Evolutionary conservation across 1,140 invertebrate species (phyloP).

Genomic region (Rhyzopertha dominica): DNA sequence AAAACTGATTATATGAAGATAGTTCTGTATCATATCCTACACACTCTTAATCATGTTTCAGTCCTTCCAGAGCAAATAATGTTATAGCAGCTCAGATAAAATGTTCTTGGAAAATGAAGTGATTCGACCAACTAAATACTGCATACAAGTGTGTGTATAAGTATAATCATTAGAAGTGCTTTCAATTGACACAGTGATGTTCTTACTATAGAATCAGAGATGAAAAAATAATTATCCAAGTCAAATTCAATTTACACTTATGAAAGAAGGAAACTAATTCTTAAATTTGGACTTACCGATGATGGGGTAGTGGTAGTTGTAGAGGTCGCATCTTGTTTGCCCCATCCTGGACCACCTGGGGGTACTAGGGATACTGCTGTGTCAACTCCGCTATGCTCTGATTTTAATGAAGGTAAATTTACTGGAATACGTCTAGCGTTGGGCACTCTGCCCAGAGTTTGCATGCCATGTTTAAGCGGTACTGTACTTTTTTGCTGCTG

Average conservation of each 20-base stretch:
- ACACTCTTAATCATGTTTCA: no score
- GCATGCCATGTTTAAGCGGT: slow-evolving; percentile 93
- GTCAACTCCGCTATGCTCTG: slow-evolving; percentile 58
- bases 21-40: no score
- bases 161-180: no score
- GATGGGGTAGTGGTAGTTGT: slow-evolving; percentile 22
- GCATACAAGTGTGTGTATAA: no score
- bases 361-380: slow-evolving; percentile 45
- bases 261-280: slow-evolving; percentile 2
- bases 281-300: slow-evolving; percentile 15
- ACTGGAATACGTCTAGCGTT: slow-evolving; percentile 91
- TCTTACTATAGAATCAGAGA: no score
- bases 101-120: no score
- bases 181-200: no score
- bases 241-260: background rate
- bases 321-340: slow-evolving; percentile 38
- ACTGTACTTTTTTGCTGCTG: slow-evolving; percentile 81
- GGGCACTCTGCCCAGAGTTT: slow-evolving; percentile 96
- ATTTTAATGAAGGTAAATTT: slow-evolving; percentile 95
- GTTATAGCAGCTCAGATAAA: no score
- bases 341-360: slow-evolving; percentile 44
- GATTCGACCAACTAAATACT: no score
- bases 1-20: no score
- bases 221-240: no score
- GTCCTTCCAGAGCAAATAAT: no score